phyloP scores from a whole-genome alignment of 2,113 vertebrate genomes.

The Leiothrix lutea region DNA sequence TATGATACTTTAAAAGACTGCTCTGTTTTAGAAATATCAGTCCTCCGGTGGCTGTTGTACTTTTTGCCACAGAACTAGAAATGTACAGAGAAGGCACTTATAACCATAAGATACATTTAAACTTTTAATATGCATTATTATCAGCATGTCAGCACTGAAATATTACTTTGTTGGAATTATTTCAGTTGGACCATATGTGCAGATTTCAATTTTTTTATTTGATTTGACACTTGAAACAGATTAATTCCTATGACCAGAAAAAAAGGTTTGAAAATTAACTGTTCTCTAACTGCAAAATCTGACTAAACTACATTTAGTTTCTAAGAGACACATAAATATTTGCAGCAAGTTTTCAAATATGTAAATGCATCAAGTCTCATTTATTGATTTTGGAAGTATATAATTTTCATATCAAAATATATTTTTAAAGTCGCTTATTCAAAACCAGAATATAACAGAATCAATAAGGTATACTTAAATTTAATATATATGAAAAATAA shows the following conservation, averaged over 20 bases:
- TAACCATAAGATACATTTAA: neutral
- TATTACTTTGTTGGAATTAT: neutral
- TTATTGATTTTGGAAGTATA: neutral
- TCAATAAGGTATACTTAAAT: neutral
- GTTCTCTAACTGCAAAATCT: neutral
- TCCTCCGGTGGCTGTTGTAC: neutral
- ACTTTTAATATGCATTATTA: neutral
- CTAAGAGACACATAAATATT: neutral
- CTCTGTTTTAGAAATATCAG: neutral
- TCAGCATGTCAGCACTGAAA: neutral
- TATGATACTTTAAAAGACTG: neutral
- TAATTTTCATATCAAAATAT: neutral
- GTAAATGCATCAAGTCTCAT: neutral
- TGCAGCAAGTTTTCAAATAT: neutral
- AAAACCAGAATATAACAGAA: neutral
- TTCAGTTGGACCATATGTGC: neutral
- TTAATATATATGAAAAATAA: neutral
- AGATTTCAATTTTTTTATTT: neutral
- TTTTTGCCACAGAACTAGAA: neutral
- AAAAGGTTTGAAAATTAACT: neutral
- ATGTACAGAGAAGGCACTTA: neutral
- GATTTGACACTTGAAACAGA: neutral
- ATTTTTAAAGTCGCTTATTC: neutral
- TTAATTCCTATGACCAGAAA: neutral
- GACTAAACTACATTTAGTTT: neutral